A percentile compares a stretch with the other conserved stretches of the same genome.
phyloP scores from a whole-genome alignment of 2,888 invertebrate genomes.

The Orthosia cruda region DNA sequence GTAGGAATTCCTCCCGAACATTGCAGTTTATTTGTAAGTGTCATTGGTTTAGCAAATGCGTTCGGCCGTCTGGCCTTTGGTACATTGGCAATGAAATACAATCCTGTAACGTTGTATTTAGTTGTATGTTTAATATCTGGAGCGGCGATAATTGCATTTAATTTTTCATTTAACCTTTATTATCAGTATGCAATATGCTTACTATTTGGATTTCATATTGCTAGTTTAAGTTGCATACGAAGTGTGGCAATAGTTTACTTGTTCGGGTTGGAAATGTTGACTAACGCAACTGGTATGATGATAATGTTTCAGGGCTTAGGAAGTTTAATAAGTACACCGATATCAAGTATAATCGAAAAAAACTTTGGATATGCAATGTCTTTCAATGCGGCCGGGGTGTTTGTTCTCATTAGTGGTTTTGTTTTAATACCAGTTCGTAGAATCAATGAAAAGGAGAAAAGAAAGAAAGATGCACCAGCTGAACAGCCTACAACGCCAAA shows the following conservation, averaged over 20 bases:
- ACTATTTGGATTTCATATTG: conserved; percentile 82
- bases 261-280: conserved; percentile 87
- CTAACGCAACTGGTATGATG: conserved; percentile 87
- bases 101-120: conserved; percentile 77
- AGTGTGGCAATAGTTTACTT: conserved; percentile 83
- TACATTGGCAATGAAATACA: conserved; percentile 78
- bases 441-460: conserved; percentile 59
- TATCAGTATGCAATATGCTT: conserved; percentile 83
- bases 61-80: conserved; percentile 82
- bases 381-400: conserved; percentile 82
- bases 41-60: conserved; percentile 82
- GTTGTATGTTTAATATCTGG: conserved; percentile 76
- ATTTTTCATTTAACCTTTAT: conserved; percentile 78
- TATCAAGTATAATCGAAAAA: conserved; percentile 80
- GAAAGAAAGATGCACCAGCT: conserved; percentile 39
- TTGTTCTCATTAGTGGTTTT: conserved; percentile 80
- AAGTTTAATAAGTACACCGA: conserved; percentile 84
- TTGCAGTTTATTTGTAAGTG: conserved; percentile 84
- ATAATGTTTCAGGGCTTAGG: conserved; percentile 86
- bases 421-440: conserved; percentile 76
- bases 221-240: conserved; percentile 80
- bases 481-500: not conserved
- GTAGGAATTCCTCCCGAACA: conserved; percentile 79
- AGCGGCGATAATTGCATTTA: conserved; percentile 78
- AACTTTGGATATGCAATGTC: conserved; percentile 78